These are phyloP conservation scores for Psettodes erumei DNA, from an alignment of 2,113 vertebrate genomes.

Conservation along the genomic window DNA sequence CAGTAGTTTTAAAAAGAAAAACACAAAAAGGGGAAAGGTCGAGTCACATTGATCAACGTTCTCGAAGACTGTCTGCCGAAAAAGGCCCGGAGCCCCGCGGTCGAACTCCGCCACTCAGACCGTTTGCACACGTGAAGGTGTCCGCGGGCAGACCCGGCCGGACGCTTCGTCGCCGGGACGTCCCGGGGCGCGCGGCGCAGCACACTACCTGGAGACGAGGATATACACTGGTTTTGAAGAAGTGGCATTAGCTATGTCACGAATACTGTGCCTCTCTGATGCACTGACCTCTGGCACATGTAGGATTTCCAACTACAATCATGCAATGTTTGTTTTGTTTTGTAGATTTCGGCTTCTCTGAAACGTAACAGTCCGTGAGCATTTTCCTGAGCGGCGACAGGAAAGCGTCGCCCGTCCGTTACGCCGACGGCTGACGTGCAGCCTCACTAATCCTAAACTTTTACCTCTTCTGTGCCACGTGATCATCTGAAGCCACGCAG, in stretches of 20 bases:
- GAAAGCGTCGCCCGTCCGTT: constrained; percentile 21
- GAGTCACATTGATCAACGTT: constrained; percentile 29
- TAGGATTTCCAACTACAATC: constrained; percentile 61
- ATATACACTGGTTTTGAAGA: constrained; percentile 81
- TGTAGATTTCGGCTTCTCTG: constrained; percentile 46
- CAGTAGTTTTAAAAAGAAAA: constrained; percentile 68
- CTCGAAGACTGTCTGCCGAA: constrained; percentile 33
- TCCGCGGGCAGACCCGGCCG: constrained; percentile 13
- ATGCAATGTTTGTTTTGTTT: constrained; percentile 30
- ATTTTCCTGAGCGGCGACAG: constrained; percentile 21
- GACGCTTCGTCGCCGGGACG: constrained; percentile 48
- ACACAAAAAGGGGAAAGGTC: constrained; percentile 57
- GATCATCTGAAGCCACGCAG: constrained; percentile 5
- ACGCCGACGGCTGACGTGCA: constrained; percentile 13
- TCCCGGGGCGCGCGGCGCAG: constrained; percentile 40
- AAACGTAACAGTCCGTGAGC: constrained; percentile 27
- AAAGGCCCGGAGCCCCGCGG: no score
- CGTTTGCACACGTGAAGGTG: constrained; percentile 37
- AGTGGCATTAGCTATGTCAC: constrained; percentile 70
- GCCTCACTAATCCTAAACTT: constrained; percentile 49
- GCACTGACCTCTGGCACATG: constrained; percentile 81
- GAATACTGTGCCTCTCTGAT: constrained; percentile 65
- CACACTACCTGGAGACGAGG: constrained; percentile 62
- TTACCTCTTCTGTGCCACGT: constrained; percentile 36
- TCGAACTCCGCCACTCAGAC: no score